Evolutionary conservation across 2,797 vertebrate genomes (phyloP).

Genomic region (Epinephelus coioides): DNA sequence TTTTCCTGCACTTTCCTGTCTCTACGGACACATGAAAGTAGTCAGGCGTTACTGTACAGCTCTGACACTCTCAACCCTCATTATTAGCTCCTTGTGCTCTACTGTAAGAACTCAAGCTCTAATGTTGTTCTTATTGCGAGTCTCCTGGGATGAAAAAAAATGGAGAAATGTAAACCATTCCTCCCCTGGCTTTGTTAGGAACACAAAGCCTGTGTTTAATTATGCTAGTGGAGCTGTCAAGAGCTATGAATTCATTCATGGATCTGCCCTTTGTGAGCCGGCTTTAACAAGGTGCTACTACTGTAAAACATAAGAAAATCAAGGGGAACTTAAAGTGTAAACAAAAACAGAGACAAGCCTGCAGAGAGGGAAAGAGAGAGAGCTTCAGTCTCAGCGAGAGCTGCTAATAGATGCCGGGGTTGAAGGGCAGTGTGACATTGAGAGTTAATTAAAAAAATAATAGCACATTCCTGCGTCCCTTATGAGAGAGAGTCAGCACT

Average conservation of each 20-base stretch:
- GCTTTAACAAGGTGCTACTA: constrained; percentile 21
- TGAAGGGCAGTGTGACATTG: constrained; percentile 87
- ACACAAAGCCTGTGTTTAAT: constrained; percentile 43
- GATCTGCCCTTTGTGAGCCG: constrained; percentile 15
- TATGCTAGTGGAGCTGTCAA: constrained; percentile 20
- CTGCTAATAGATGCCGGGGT: constrained; percentile 74
- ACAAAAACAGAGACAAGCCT: constrained; percentile 24
- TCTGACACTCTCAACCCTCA: constrained; percentile 39
- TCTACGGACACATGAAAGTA: constrained; percentile 42
- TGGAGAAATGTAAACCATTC: constrained; percentile 34
- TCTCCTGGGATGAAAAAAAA: constrained; percentile 30
- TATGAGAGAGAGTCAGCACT: constrained; percentile 48
- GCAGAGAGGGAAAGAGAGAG: constrained; percentile 14
- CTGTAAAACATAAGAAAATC: constrained; percentile 14
- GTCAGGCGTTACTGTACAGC: constrained; percentile 27
- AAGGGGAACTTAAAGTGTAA: constrained; percentile 17
- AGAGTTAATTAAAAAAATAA: constrained; percentile 88
- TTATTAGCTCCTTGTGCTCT: constrained; percentile 34
- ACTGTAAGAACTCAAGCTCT: constrained; percentile 28
- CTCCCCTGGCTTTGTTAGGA: constrained; percentile 34
- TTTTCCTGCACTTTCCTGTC: constrained; percentile 26
- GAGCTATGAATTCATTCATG: constrained; percentile 38
- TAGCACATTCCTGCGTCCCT: constrained; percentile 77
- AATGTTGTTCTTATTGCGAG: constrained; percentile 21
- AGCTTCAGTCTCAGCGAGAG: constrained; percentile 49